Evolutionary conservation across 2,888 invertebrate genomes (phyloP), one percentile per base, ranked within the genome.

Genomic region (Lasioglossum leucozonium): DNA sequence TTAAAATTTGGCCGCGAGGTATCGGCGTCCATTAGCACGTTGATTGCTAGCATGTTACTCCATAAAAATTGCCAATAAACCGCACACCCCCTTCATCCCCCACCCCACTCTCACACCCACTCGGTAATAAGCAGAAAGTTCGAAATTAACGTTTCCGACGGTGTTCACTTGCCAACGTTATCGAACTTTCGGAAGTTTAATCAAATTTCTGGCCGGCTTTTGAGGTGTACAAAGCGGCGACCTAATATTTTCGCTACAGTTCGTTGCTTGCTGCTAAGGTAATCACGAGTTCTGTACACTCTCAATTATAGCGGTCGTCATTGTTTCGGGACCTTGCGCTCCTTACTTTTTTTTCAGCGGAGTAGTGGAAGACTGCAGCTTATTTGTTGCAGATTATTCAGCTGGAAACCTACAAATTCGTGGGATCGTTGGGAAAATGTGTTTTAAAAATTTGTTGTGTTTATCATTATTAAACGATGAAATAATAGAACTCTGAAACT

Each of bases 131-230:
- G 65, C 18, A 18, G 30, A 34, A 65, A 65, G 65, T 65, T 65
- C 30, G 30, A 65, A 65, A 65, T 65, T 65, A 65, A 65, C 65
- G 18, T 65, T 65, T 18, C 18, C 65, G 8, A 65, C 65, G 34
- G 30, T 16, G 34, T 34, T 65, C 65, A 34, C 34, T 65, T 65
- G 65, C 34, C 65, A 65, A 65, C 65, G 65, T 34, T 65, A 65
- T 65, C 65, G 65, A 65, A 65, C 65, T 65, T 65, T 34, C 18
- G 34, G 18, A 65, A 65, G 65, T 65, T 65, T 65, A 65, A 65
- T 65, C 65, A 34, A 65, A 65, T 65, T 34, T 65, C 65, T 65
- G 65, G 3, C 30, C 30, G 11, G 58, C 58, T 58, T 65, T 34
- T 34, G 65, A 65, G 65, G 65, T 65, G 65, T 65, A 65, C 65